Percentiles rank a stretch among this genome's conserved stretches.
Conservation (phyloP, 2,113 vertebrate species). For the Bufo gargarizans region DNA sequence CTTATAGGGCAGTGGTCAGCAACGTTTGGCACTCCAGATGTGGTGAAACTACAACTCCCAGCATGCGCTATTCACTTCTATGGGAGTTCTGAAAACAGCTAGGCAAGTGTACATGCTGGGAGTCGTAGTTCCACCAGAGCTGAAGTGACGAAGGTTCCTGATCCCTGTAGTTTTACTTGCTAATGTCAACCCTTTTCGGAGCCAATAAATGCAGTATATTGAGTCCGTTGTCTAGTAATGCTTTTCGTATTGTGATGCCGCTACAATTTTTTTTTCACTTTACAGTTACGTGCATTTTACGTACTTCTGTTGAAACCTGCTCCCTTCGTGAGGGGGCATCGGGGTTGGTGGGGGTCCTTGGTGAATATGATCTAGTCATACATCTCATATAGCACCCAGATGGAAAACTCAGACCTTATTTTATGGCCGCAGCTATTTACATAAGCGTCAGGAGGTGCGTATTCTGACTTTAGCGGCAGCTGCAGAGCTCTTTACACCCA, state of each 20-base stretch:
- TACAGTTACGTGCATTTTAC: neutral
- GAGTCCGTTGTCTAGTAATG: neutral
- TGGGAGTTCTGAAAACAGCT: no score
- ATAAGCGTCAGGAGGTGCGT: constrained; percentile 3
- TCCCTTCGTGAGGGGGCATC: neutral
- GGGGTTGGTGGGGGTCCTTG: neutral
- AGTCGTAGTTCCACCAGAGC: no score
- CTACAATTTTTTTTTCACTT: neutral
- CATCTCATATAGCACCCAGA: constrained; percentile 4
- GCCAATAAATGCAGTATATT: neutral
- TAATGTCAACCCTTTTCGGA: no score
- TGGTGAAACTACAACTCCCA: no score
- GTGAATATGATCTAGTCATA: neutral
- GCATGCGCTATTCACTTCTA: no score
- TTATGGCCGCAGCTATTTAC: constrained; percentile 2
- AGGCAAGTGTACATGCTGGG: no score
- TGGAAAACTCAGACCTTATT: neutral
- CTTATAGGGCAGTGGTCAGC: no score
- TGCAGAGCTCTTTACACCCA: constrained; percentile 15
- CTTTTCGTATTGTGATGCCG: neutral
- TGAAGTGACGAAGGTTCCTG: no score
- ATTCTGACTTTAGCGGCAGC: neutral
- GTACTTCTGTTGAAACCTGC: neutral
- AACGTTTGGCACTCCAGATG: no score
- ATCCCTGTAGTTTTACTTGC: no score